Base-by-base conservation (phyloP, 2,797 vertebrate species). In the Cyprinella venusta region DNA sequence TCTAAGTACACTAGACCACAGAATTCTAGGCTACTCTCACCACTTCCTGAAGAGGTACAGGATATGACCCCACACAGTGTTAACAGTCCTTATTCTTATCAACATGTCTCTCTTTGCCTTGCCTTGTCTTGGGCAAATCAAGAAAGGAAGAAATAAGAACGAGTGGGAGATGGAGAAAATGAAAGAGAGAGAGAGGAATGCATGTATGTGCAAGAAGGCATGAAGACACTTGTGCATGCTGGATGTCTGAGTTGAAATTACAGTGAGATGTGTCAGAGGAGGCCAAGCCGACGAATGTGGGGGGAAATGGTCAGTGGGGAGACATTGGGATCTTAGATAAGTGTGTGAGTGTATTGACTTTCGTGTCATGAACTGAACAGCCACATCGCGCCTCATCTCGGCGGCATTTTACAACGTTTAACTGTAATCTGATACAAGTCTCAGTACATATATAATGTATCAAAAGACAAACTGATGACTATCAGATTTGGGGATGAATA, bases 221-320 rank as follows among this genome's bases (percentile, higher is more conserved):
- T 45, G 70, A 79, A 16, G 54, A 65, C 65, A 67, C 54, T 56
- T 77, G 69, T 63, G 76, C 45, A 65, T 76, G 40, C 80, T 67
- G n/a, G 16, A 52, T 61, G 64, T 76, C 70, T 74, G 33, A 79
- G 54, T 56, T 50, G 76, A 83, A 89, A 89, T 89, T 84, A 80
- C 50, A 87, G 69, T 12, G 9, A 18, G 85, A 89, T 88, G 87
- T 89, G 87, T 89, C 88, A 89, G 63, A 83, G 80, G 74, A 81
- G 69, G 77, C 72, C 56, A 18, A 59, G 67, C 18, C 74, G 26
- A 52, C 45, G 6, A 84, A 76, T 45, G 12, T 65, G 80, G 83
- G 79, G 50, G 76, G 56, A 52, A 24, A 75, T 3, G 45, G 52
- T 69, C 76, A 64, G 40, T 42, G 19, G 71, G 78, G 50, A 84